Conservation (phyloP, 53 echinoderm and acorn worm species). For the Arbacia lixula region DNA sequence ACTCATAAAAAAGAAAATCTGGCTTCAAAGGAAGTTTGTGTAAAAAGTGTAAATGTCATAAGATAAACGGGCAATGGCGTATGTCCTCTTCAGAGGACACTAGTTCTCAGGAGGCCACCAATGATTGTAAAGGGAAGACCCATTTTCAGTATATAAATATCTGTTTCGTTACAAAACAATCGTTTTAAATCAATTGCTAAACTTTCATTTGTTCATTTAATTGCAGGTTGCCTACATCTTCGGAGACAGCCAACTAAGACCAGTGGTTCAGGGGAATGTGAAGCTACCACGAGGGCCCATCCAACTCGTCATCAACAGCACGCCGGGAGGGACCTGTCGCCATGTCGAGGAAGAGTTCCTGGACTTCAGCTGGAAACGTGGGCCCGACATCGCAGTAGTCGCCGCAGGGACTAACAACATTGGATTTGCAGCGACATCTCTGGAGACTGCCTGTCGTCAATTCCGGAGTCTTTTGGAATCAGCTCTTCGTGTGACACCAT, state of each 20-base stretch:
- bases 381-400: constrained; percentile 3
- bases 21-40: too few species aligned
- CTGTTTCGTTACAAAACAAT: too few species aligned
- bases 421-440: not conserved
- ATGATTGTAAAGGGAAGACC: too few species aligned
- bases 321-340: constrained; percentile 34
- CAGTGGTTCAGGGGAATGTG: constrained; percentile 13
- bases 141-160: too few species aligned
- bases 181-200: too few species aligned
- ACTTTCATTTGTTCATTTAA: too few species aligned
- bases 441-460: constrained; percentile 21
- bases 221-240: constrained; percentile 29
- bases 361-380: not conserved
- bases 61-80: too few species aligned
- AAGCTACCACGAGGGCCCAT: constrained; percentile 1
- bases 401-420: constrained; percentile 41
- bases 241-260: constrained; percentile 33
- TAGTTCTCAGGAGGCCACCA: too few species aligned
- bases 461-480: not conserved
- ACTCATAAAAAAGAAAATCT: too few species aligned
- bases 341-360: constrained; percentile 26
- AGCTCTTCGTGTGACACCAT: not conserved
- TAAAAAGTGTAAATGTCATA: too few species aligned
- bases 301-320: constrained; percentile 32
- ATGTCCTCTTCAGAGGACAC: too few species aligned